These are phyloP conservation scores for Addax nasomaculatus DNA, from an alignment of 2,113 vertebrate species.

Conservation along the genomic window DNA sequence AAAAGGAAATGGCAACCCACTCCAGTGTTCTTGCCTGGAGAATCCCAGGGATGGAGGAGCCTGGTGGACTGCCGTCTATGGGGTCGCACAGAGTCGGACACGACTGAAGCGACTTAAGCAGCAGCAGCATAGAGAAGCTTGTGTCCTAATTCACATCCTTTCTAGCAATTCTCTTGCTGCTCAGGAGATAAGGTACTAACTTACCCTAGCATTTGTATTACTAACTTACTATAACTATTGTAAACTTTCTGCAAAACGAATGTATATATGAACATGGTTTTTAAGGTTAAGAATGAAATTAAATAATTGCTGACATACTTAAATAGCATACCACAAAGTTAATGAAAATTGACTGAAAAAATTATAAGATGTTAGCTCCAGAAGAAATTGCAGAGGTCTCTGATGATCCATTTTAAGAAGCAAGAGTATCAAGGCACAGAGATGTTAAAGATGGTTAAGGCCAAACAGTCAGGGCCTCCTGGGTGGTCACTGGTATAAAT, in stretches of 20 bases:
- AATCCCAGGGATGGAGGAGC: not conserved
- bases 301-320: not conserved
- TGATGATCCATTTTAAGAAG: not conserved
- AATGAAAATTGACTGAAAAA: not conserved
- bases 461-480: not conserved
- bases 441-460: not conserved
- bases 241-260: not conserved
- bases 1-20: not conserved
- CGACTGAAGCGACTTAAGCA: not conserved
- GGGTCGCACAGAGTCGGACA: fast-evolving
- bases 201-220: not conserved
- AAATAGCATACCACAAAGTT: not conserved
- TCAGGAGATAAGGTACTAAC: not conserved
- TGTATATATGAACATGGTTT: not conserved
- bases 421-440: not conserved
- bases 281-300: not conserved
- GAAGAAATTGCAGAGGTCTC: not conserved
- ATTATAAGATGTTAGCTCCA: not conserved
- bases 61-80: not conserved
- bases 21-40: not conserved
- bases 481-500: not conserved
- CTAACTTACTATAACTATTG: not conserved
- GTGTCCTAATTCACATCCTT: not conserved
- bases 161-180: not conserved
- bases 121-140: not conserved